Evolutionary conservation across 2,113 vertebrate genomes (phyloP), one percentile per base, ranked within the genome.

Genomic region (Solea senegalensis): DNA sequence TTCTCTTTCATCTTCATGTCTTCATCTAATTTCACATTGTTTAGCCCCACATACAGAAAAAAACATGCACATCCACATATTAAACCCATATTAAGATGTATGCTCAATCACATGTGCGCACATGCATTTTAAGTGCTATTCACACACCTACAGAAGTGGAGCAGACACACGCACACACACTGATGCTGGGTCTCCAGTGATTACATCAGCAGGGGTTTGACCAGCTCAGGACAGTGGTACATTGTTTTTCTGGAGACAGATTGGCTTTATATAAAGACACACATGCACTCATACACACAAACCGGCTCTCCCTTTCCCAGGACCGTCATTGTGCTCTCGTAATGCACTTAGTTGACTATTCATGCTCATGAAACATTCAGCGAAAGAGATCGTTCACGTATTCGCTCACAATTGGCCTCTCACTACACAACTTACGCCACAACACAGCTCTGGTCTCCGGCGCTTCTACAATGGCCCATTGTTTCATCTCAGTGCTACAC

Each of bases 281-380:
- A 50, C 65, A 39, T 9, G 58, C 74, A 74, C 64, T 58, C 61
- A 40, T 74, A 51, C 70, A 48, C 71, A 72, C 54, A 66, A 26
- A 72, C 72, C 59, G 63, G 44, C 64, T 78, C 50, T 64, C 55
- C 39, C 54, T 56, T 65, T 78, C 75, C 72, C 66, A 83, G 56
- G 67, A 72, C 58, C 46, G 34, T 48, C 80, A 85, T 88, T 89
- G 86, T 91, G 67, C 69, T 76, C 49, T 60, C 68, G 81, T 88
- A 80, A 91, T 86, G 72, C 39, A 58, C 56, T 72, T 64, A 55
- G 86, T 82, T 76, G 69, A 83, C 77, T 69, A 80, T 87, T 91
- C 83, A 86, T 80, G 74, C 86, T 83, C 82, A 85, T 78, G 82
- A 69, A 88, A 88, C 72, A 63, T 78, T 89, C 70, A 89, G 71